phyloP scores from a whole-genome alignment of 2,113 vertebrate genomes.

The Gallinago jamesoni region DNA sequence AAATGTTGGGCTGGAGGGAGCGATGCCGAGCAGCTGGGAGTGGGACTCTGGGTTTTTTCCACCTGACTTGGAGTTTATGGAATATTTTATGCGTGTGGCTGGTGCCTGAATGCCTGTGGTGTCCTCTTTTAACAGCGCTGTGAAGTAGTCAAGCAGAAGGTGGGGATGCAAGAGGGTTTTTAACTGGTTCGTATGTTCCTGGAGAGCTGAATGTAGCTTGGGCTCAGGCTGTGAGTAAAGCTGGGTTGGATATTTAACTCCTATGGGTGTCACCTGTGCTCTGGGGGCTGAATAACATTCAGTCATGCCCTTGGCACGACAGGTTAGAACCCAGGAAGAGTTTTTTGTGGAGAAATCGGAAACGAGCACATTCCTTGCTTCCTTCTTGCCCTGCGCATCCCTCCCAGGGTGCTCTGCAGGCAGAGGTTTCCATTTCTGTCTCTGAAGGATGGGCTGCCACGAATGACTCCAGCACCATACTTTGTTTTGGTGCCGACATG shows the following conservation, averaged over 20 bases:
- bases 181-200: neutral
- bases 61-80: too few species aligned
- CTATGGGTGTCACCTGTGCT: accelerated
- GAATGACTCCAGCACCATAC: neutral
- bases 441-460: neutral
- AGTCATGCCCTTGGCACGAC: accelerated
- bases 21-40: accelerated
- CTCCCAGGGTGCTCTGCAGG: neutral
- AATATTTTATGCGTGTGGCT: accelerated
- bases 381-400: neutral
- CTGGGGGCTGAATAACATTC: neutral
- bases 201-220: neutral
- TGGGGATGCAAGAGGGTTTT: neutral
- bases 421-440: neutral
- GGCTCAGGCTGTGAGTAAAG: neutral
- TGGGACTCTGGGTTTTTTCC: neutral
- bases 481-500: conserved; percentile 29
- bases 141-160: accelerated
- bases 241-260: neutral
- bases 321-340: neutral
- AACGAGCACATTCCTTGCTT: accelerated
- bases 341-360: neutral
- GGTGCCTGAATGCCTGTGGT: neutral
- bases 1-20: neutral
- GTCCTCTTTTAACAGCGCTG: accelerated